A percentile compares a stretch with the other conserved stretches of the same genome.
phyloP scores from a whole-genome alignment of 2,113 vertebrate genomes.

The Glaucomys volans region DNA sequence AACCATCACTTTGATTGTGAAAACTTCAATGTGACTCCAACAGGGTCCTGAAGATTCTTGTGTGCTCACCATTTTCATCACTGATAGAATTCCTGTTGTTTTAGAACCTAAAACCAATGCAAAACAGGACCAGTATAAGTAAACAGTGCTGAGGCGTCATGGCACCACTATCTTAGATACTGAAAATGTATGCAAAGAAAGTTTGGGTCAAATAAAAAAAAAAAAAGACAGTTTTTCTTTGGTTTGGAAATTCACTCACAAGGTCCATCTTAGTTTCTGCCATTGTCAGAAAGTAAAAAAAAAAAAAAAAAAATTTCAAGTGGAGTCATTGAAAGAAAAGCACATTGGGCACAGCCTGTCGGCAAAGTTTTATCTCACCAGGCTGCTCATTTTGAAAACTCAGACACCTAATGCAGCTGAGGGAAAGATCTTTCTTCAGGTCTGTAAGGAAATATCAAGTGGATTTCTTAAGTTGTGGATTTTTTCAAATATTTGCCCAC shows the following conservation, averaged over 20 bases:
- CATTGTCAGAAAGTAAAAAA: slow-evolving; percentile 8
- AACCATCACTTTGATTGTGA: slow-evolving; percentile 13
- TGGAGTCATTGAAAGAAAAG: slow-evolving; percentile 35
- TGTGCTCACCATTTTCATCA: slow-evolving; percentile 23
- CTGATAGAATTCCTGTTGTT: neutral
- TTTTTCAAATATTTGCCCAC: slow-evolving; percentile 22
- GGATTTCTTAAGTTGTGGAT: neutral
- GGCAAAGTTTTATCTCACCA: slow-evolving; percentile 18
- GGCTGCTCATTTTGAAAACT: slow-evolving; percentile 33
- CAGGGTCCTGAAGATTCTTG: neutral
- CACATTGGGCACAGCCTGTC: neutral
- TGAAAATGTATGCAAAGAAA: neutral
- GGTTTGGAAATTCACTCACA: neutral
- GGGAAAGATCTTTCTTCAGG: slow-evolving; percentile 42
- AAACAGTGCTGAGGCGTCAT: neutral
- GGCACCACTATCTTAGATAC: neutral
- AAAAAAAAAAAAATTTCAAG: neutral
- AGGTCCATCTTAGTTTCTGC: neutral
- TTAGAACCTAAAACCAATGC: neutral
- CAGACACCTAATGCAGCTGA: neutral
- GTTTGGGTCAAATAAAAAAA: slow-evolving; percentile 51
- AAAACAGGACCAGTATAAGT: neutral
- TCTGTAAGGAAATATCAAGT: neutral
- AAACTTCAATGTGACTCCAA: neutral
- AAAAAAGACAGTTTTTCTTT: neutral